These are phyloP conservation scores for Noctua fimbriata DNA, from an alignment of 2,888 invertebrate species.

Conservation along the genomic window DNA sequence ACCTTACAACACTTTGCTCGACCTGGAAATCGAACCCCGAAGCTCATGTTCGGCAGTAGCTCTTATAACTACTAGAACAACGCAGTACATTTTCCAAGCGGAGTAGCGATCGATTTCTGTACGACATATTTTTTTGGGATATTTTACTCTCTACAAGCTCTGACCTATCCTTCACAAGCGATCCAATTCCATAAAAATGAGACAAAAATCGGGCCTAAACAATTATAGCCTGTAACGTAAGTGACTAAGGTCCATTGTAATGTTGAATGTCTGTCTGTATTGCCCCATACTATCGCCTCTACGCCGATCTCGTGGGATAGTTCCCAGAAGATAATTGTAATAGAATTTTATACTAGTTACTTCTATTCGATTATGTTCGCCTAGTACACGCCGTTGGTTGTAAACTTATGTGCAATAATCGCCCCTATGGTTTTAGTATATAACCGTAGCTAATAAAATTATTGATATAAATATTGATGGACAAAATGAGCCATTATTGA, in stretches of 20 bases:
- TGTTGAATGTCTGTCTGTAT: slow-evolving; percentile 29
- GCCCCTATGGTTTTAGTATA: slow-evolving; percentile 15
- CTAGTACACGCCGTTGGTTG: slow-evolving; percentile 71
- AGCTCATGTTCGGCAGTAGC: not conserved
- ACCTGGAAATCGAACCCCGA: not conserved
- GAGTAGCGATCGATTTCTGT: slow-evolving; percentile 15
- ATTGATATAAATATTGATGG: not conserved
- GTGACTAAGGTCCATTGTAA: slow-evolving; percentile 49
- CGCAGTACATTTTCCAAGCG: not conserved
- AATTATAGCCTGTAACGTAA: slow-evolving; percentile 28
- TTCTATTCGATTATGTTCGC: slow-evolving; percentile 75
- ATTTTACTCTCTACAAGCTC: slow-evolving; percentile 25
- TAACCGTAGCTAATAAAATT: not conserved
- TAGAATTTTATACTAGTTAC: slow-evolving; percentile 72
- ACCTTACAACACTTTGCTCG: not conserved
- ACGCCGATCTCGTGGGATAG: slow-evolving; percentile 84
- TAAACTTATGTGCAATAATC: slow-evolving; percentile 40
- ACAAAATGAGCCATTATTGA: slow-evolving; percentile 5
- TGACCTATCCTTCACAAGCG: slow-evolving; percentile 62
- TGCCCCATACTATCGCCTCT: slow-evolving; percentile 70
- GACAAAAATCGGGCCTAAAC: slow-evolving; percentile 32
- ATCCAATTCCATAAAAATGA: slow-evolving; percentile 65
- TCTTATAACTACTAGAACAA: not conserved
- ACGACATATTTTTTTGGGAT: slow-evolving; percentile 43
- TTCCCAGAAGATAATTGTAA: slow-evolving; percentile 80